These are phyloP conservation scores for Hemicrepidius hirtus DNA, from an alignment of 2,888 invertebrate species.

Conservation along the genomic window DNA sequence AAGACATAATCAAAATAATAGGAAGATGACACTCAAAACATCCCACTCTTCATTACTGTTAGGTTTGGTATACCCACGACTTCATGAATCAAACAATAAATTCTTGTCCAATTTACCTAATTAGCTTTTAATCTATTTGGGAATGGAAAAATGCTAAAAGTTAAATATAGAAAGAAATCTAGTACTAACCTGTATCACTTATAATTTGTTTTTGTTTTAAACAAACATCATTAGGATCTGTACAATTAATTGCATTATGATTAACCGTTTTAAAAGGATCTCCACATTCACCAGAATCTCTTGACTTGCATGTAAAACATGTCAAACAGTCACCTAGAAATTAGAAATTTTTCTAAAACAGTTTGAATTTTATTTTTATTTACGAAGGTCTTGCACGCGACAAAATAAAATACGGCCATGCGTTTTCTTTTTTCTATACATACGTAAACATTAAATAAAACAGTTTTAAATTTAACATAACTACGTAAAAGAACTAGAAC, in stretches of 20 bases:
- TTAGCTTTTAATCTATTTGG: too few species aligned
- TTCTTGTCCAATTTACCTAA: too few species aligned
- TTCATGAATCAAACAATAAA: too few species aligned
- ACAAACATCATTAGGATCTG: background rate
- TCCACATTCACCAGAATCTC: background rate
- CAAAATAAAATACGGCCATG: background rate
- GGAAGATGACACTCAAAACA: too few species aligned
- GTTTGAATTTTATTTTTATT: too few species aligned
- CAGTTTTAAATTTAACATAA: too few species aligned
- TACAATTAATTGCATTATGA: background rate
- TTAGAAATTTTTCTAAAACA: too few species aligned
- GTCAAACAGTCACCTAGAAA: conserved; percentile 6
- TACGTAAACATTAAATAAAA: too few species aligned
- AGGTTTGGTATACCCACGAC: too few species aligned
- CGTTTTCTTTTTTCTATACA: background rate
- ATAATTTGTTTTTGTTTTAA: conserved; percentile 5
- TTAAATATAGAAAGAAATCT: background rate
- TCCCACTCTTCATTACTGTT: too few species aligned
- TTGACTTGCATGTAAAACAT: background rate
- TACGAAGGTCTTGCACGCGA: background rate
- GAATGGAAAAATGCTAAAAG: background rate
- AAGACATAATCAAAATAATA: too few species aligned
- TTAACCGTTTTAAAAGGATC: background rate
- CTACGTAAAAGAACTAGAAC: too few species aligned
- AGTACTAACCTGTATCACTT: background rate